These are phyloP conservation scores for Psilanteris sp. DNA, from an alignment of 1,140 invertebrate genomes.

Conservation along the genomic window DNA sequence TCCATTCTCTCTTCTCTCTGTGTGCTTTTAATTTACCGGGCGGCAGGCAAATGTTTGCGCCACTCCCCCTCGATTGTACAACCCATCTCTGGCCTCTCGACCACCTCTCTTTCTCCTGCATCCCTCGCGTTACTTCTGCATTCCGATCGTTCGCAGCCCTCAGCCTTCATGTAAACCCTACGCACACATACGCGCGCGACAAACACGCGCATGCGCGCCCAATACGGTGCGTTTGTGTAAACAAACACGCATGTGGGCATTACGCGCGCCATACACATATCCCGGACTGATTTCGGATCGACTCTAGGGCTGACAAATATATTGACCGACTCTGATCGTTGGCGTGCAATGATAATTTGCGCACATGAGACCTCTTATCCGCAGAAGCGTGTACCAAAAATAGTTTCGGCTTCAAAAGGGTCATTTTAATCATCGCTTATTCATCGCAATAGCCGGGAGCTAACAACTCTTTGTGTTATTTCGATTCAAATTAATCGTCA, in stretches of 20 bases:
- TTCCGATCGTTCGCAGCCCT: constrained; percentile 60
- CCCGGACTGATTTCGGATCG: constrained; percentile 22
- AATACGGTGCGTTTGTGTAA: constrained; percentile 13
- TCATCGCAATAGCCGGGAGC: too few species aligned
- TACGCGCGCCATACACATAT: constrained; percentile 35
- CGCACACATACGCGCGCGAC: constrained; percentile 48
- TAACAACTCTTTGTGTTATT: too few species aligned
- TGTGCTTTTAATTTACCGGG: constrained; percentile 81
- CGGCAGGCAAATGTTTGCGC: constrained; percentile 81
- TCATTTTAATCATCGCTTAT: too few species aligned
- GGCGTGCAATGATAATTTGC: constrained; percentile 64
- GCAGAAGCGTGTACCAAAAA: too few species aligned
- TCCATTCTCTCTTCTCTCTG: constrained; percentile 75
- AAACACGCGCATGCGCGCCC: constrained; percentile 37
- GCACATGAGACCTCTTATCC: constrained; percentile 52
- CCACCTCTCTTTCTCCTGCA: constrained; percentile 56
- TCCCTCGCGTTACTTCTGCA: constrained; percentile 55
- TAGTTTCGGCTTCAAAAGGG: too few species aligned
- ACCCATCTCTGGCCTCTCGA: constrained; percentile 69
- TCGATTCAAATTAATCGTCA: too few species aligned
- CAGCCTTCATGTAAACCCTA: constrained; percentile 50
- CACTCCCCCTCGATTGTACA: constrained; percentile 78
- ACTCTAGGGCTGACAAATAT: constrained; percentile 63
- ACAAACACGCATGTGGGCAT: constrained; percentile 14
- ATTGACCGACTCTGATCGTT: constrained; percentile 71